Conservation (phyloP, 2,113 vertebrate genomes). For the Tor tambroides region DNA sequence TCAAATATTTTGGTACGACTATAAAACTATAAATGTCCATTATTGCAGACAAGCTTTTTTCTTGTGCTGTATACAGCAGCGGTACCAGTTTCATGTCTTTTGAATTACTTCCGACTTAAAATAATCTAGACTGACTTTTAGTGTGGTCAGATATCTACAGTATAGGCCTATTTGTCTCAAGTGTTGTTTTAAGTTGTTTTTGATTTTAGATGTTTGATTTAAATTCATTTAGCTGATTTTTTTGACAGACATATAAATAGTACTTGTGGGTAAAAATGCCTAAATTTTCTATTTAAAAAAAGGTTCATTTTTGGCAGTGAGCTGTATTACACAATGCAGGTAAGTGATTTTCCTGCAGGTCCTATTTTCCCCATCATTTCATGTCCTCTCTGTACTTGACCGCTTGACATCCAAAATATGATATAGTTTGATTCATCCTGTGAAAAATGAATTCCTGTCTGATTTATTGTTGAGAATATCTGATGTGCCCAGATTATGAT, state of each 20-base stretch:
- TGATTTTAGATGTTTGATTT: not conserved
- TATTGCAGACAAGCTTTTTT: not conserved
- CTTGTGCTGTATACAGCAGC: not conserved
- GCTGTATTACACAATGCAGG: not conserved
- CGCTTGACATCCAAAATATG: not conserved
- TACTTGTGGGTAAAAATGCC: too few relatives aligned
- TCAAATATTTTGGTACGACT: not conserved
- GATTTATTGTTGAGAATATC: not conserved
- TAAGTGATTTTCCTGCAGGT: not conserved
- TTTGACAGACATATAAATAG: not conserved
- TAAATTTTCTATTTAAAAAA: too few relatives aligned
- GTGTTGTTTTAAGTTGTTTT: not conserved
- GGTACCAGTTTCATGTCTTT: not conserved
- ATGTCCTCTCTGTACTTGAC: not conserved
- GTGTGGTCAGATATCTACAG: not conserved
- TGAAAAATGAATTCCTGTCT: not conserved
- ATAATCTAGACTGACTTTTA: not conserved
- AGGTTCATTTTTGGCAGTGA: not conserved
- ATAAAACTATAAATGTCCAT: not conserved
- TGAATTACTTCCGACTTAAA: not conserved
- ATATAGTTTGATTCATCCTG: not conserved
- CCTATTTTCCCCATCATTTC: not conserved
- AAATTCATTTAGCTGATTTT: not conserved
- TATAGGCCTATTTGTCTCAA: not conserved
- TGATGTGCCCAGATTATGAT: constrained; percentile 11